Conservation (phyloP, 2,888 invertebrate genomes). For the Macrophya annulata region DNA sequence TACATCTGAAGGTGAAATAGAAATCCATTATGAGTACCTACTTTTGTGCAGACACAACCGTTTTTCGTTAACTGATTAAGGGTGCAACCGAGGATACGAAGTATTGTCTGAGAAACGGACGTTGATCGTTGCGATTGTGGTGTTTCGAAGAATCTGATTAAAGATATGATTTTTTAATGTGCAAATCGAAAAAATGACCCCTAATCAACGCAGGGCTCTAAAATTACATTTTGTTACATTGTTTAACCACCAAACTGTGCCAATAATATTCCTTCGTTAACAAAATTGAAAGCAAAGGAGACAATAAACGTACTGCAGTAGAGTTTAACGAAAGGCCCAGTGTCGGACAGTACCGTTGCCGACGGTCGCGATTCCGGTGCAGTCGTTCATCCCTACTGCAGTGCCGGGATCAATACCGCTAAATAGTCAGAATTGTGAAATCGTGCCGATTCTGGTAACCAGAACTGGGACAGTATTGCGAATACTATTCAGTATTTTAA, state of each 20-base stretch:
- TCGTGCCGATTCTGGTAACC: no score
- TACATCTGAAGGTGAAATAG: slow-evolving; percentile 40
- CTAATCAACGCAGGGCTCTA: not conserved
- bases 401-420: no score
- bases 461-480: no score
- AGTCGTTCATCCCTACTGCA: no score
- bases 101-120: not conserved
- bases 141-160: not conserved
- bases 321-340: no score
- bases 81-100: not conserved
- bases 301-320: not conserved
- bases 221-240: not conserved
- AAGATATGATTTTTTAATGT: not conserved
- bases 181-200: not conserved
- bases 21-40: slow-evolving; percentile 24
- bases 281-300: not conserved
- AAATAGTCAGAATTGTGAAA: no score
- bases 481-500: no score
- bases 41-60: slow-evolving; percentile 14
- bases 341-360: no score
- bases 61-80: not conserved
- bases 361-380: no score
- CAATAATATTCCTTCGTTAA: not conserved
- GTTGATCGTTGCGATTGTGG: not conserved
- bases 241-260: not conserved